A percentile compares a stretch with the other conserved stretches of the same genome.
These are phyloP conservation scores for Coluber constrictor DNA, from an alignment of 2,797 vertebrate genomes.

Conservation along the genomic window DNA sequence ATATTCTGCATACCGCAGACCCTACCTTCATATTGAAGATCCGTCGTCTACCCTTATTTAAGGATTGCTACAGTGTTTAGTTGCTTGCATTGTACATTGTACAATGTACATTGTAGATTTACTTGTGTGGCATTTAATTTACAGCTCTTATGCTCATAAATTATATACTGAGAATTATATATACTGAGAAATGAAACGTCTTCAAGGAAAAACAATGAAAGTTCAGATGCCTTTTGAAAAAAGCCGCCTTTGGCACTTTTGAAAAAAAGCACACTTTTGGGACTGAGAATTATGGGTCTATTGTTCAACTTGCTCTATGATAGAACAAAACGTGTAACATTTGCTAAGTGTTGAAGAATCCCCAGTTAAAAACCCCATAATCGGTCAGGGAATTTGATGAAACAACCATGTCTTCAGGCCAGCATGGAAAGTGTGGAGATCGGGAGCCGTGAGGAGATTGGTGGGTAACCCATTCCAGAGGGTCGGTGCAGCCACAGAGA, in stretches of 20 bases:
- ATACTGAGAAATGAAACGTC: background rate
- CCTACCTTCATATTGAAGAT: background rate
- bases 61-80: background rate
- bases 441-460: too few relatives aligned
- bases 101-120: background rate
- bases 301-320: background rate
- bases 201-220: background rate
- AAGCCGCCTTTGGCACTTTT: too few relatives aligned
- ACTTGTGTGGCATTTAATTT: background rate
- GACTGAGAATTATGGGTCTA: background rate
- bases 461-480: too few relatives aligned
- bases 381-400: too few relatives aligned
- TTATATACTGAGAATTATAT: background rate
- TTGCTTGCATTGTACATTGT: background rate
- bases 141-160: background rate
- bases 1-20: background rate
- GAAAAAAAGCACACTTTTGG: background rate
- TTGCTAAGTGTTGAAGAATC: background rate
- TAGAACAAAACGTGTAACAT: background rate
- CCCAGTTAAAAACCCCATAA: too few relatives aligned
- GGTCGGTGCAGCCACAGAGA: too few relatives aligned
- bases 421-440: too few relatives aligned
- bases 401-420: too few relatives aligned
- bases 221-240: background rate
- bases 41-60: background rate